Evolutionary conservation across 2,888 invertebrate genomes (phyloP).

Genomic region (Chloroclystis v-ata): DNA sequence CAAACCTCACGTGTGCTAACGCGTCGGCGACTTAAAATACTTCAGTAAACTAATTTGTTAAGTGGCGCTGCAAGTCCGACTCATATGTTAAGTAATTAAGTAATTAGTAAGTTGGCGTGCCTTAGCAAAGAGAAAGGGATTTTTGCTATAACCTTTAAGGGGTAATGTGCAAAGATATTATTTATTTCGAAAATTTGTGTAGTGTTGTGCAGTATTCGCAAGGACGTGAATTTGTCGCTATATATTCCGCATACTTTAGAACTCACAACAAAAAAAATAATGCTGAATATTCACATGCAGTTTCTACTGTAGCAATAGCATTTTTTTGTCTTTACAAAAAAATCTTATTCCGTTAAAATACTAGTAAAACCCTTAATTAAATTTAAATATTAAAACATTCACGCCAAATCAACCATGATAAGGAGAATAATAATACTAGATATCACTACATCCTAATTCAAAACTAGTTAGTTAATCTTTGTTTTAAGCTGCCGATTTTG

Average conservation of each 20-base stretch:
- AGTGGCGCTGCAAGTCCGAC: conserved; percentile 2
- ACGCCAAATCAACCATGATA: too few relatives aligned
- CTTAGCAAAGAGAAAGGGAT: neutral
- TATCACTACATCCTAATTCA: too few relatives aligned
- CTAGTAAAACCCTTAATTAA: too few relatives aligned
- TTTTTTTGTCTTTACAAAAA: too few relatives aligned
- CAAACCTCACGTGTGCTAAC: neutral
- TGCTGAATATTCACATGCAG: conserved; percentile 12
- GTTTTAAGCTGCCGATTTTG: too few relatives aligned
- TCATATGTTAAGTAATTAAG: conserved; percentile 8
- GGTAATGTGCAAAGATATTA: too few relatives aligned
- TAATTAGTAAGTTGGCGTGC: conserved; percentile 1
- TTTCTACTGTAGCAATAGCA: neutral
- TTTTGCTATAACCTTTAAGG: neutral
- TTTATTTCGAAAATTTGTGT: too few relatives aligned
- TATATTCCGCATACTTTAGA: conserved; percentile 16
- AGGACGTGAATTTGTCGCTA: conserved; percentile 14
- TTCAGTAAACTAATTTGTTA: conserved; percentile 6
- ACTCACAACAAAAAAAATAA: conserved; percentile 10
- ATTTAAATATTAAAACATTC: too few relatives aligned
- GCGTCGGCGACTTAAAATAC: neutral
- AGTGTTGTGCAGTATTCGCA: too few relatives aligned
- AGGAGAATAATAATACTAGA: too few relatives aligned
- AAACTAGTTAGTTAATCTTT: too few relatives aligned
- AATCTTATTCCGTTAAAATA: too few relatives aligned